Base-by-base conservation (phyloP, 2,888 invertebrate species). In the Epinotia ramella region DNA sequence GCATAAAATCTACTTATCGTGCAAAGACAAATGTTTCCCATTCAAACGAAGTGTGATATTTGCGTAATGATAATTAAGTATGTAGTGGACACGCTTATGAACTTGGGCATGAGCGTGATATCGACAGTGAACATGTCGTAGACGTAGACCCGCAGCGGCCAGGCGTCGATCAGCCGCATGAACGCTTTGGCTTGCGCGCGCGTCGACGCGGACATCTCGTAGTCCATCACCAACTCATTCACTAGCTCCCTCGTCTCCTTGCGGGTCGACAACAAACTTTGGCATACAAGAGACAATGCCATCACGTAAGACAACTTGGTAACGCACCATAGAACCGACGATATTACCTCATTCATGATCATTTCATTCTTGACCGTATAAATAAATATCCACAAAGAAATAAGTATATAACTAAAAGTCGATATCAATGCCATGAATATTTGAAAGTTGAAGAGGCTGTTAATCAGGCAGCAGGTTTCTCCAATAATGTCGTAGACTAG, bases 201-300 rank as follows among this genome's bases (percentile, higher is more conserved):
- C 84, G 89, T 88, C 79, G 79, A 73, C 83, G 86, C 16, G 2
- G 90, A 89, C 3, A 91, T 81, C 28, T 86, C 84, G 71, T 91
- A 91, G 78, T 89, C 87, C 87, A 90, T 91, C 44, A 91, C 86
- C 2, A 92, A 73, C 76, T 91, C 88, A 75, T 90, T 90, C 0
- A 91, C 84, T 40, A 90, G 80, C 40, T 86, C 79, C 77, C 86
- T 90, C 0, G 89, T 89, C 7, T 80, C 77, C 20, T 84, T 86
- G n/a, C 89, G 85, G 11, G 84, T 82, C 13, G 80, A 46, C 64
- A 84, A 82, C 16, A 92, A 73, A 24, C 72, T 79, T 78, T 91
- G 89, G 73, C 91, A 90, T 49, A 83, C 81, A 28, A 84, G 82
- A 6, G 88, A 87, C 83, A 91, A 85, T 3, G 83, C 65, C 9